These are phyloP conservation scores for Telmatherina bonti DNA, from an alignment of 2,797 vertebrate species.

Conservation along the genomic window DNA sequence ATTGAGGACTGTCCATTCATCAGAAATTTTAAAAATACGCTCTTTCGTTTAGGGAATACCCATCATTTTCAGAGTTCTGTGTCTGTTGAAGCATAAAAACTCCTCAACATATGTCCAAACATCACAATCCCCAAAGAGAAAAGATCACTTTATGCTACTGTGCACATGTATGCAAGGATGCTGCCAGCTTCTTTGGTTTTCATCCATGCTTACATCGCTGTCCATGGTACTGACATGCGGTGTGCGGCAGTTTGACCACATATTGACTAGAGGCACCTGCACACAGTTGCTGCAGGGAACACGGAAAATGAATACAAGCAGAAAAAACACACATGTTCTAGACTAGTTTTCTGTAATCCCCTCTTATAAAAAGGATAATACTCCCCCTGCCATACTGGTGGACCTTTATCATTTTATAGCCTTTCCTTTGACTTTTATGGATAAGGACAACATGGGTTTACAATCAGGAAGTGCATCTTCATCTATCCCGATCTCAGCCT, in stretches of 20 bases:
- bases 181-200: conserved; percentile 10
- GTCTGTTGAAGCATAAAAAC: neutral
- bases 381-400: conserved; percentile 9
- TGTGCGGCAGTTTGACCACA: conserved; percentile 38
- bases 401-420: conserved; percentile 12
- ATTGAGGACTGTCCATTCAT: neutral
- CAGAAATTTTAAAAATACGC: neutral
- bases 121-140: neutral
- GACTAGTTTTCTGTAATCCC: conserved; percentile 24
- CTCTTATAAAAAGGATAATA: conserved; percentile 17
- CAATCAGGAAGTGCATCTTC: neutral
- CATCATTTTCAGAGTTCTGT: neutral
- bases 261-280: conserved; percentile 39
- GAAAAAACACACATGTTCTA: neutral
- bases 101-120: conserved; percentile 2
- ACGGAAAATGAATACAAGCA: conserved; percentile 5
- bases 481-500: neutral
- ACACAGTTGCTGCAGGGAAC: conserved; percentile 42
- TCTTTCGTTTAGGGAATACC: neutral
- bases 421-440: neutral
- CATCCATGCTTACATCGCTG: neutral
- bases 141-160: neutral
- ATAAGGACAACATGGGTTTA: neutral
- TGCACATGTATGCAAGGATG: neutral
- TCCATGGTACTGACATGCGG: conserved; percentile 15